phyloP scores from a whole-genome alignment of 2,113 vertebrate genomes.

The Cottus gobio region DNA sequence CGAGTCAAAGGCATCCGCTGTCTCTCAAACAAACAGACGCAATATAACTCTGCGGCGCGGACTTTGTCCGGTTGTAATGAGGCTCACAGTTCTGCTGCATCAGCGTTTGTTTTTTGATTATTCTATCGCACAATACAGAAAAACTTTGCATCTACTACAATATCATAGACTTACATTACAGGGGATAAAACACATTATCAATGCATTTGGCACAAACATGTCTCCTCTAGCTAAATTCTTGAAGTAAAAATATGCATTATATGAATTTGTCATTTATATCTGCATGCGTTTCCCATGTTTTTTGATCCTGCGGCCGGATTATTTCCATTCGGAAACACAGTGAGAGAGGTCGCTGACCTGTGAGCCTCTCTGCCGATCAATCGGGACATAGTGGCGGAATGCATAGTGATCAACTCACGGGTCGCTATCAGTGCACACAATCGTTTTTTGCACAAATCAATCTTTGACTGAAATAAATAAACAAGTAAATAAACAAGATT shows the following conservation, averaged over 20 bases:
- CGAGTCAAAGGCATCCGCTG: conserved; percentile 26
- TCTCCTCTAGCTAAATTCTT: not conserved
- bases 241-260: not conserved
- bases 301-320: too few relatives aligned
- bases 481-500: not conserved
- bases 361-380: too few relatives aligned
- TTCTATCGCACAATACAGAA: not conserved
- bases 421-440: not conserved
- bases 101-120: conserved; percentile 6
- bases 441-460: too few relatives aligned
- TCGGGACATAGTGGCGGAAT: not conserved
- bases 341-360: not conserved
- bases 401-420: not conserved
- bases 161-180: too few relatives aligned
- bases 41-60: conserved; percentile 8
- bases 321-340: not conserved
- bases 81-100: conserved; percentile 3
- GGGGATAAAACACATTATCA: not conserved
- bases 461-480: not conserved
- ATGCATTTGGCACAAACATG: not conserved
- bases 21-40: conserved; percentile 15
- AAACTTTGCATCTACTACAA: too few relatives aligned
- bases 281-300: not conserved
- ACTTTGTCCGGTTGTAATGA: conserved; percentile 65
- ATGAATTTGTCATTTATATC: too few relatives aligned